Percentiles rank a stretch among this genome's conserved stretches.
Evolutionary conservation across 2,797 vertebrate species (phyloP).

Genomic region (Galago senegalensis): DNA sequence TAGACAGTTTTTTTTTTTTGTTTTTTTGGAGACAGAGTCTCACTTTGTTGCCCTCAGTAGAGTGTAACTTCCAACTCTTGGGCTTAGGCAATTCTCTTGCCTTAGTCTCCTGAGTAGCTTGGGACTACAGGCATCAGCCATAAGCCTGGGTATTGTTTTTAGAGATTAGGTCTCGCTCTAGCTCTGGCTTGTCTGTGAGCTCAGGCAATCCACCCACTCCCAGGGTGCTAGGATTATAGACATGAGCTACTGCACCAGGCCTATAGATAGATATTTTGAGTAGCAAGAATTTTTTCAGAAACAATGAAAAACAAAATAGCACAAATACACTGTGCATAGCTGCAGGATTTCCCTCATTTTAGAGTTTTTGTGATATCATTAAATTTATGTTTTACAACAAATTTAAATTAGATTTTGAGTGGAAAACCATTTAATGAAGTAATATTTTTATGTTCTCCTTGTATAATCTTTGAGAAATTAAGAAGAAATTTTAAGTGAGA

Average conservation of each 20-base stretch:
- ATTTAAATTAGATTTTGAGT: conserved; percentile 17
- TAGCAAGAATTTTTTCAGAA: conserved; percentile 50
- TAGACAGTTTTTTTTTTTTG: background rate
- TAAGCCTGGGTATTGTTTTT: too few species aligned
- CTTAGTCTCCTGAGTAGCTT: too few species aligned
- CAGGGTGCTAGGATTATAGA: too few species aligned
- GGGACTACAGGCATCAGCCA: too few species aligned
- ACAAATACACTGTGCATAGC: background rate
- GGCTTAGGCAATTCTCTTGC: too few species aligned
- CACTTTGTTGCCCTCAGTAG: too few species aligned
- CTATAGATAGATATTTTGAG: background rate
- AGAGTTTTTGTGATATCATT: conserved; percentile 55
- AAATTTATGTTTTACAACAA: conserved; percentile 30
- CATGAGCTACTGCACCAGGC: too few species aligned
- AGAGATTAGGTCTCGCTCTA: too few species aligned
- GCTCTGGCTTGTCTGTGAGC: too few species aligned
- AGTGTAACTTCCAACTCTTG: too few species aligned
- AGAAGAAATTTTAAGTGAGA: conserved; percentile 54
- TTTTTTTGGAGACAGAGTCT: too few species aligned
- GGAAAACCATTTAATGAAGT: conserved; percentile 36
- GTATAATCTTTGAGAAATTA: conserved; percentile 45
- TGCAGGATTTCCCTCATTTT: conserved; percentile 1
- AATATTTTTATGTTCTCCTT: conserved; percentile 43
- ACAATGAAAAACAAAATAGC: background rate
- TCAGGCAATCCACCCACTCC: too few species aligned